phyloP scores from a whole-genome alignment of 2,797 vertebrate genomes.

The Anableps anableps region DNA sequence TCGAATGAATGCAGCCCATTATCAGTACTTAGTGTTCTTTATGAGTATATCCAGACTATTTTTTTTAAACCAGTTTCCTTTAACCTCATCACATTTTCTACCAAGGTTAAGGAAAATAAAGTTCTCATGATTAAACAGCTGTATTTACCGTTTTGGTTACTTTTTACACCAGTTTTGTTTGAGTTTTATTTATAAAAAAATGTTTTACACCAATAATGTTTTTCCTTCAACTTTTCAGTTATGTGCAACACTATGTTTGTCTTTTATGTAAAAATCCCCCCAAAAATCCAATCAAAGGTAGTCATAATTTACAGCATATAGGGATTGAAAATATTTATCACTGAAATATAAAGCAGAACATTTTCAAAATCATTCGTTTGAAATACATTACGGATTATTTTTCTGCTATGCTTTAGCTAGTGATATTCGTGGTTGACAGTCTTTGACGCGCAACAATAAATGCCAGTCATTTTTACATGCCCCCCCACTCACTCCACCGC shows the following conservation, averaged over 20 bases:
- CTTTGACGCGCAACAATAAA: constrained; percentile 43
- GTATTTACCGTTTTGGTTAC: too few relatives aligned
- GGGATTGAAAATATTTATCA: background rate
- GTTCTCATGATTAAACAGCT: background rate
- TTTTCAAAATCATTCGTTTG: background rate
- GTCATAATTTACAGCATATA: background rate
- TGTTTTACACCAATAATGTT: too few relatives aligned
- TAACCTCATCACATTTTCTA: background rate
- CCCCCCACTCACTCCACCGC: background rate
- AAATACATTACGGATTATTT: background rate
- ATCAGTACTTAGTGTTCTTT: too few relatives aligned
- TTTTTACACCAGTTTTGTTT: background rate
- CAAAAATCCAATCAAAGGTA: too few relatives aligned
- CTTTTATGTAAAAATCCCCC: too few relatives aligned
- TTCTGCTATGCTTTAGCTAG: constrained; percentile 10
- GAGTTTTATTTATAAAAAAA: too few relatives aligned
- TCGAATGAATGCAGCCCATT: too few relatives aligned
- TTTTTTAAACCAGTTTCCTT: too few relatives aligned
- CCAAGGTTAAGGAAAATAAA: background rate
- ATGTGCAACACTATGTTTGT: too few relatives aligned
- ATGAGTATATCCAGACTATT: too few relatives aligned
- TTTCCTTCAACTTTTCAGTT: too few relatives aligned
- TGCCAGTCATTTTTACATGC: constrained; percentile 33
- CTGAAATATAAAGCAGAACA: background rate
- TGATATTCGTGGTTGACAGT: constrained; percentile 31